A percentile compares a stretch with the other conserved stretches of the same genome.
These are phyloP conservation scores for Cuculus canorus DNA, from an alignment of 2,797 vertebrate species.

Conservation along the genomic window DNA sequence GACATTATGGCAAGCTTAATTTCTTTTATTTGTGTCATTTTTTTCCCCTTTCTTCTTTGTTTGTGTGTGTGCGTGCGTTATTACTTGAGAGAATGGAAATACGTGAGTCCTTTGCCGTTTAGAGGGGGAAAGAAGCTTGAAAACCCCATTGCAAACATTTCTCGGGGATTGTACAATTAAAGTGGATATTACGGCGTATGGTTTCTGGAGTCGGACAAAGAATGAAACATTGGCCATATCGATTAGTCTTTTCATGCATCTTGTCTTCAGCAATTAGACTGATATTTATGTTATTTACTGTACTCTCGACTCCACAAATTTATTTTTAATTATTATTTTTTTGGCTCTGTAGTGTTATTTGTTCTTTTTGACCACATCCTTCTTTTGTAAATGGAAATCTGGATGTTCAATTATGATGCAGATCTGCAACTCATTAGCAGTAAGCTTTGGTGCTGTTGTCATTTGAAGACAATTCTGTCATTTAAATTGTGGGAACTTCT, in stretches of 20 bases:
- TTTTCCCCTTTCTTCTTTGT: neutral
- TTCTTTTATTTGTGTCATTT: constrained; percentile 58
- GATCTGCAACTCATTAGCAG: constrained; percentile 68
- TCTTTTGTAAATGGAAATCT: constrained; percentile 68
- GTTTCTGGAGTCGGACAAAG: neutral
- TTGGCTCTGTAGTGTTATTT: constrained; percentile 14
- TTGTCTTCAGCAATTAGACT: neutral
- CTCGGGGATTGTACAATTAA: neutral
- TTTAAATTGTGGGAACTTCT: constrained; percentile 48
- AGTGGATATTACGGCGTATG: neutral
- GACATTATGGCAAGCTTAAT: constrained; percentile 49
- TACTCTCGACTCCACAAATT: neutral
- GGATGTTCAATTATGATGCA: constrained; percentile 70
- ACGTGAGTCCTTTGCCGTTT: neutral
- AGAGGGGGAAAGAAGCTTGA: neutral
- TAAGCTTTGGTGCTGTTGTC: constrained; percentile 20
- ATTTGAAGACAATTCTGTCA: constrained; percentile 24
- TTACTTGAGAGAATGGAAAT: neutral
- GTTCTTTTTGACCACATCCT: constrained; percentile 63
- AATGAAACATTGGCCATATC: neutral
- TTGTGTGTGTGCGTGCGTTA: neutral
- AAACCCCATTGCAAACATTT: neutral
- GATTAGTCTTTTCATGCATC: neutral
- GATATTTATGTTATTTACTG: neutral
- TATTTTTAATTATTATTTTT: neutral